Evolutionary conservation across 2,797 vertebrate species (phyloP), one percentile per base, ranked within the genome.

Genomic region (Oreortyx pictus): DNA sequence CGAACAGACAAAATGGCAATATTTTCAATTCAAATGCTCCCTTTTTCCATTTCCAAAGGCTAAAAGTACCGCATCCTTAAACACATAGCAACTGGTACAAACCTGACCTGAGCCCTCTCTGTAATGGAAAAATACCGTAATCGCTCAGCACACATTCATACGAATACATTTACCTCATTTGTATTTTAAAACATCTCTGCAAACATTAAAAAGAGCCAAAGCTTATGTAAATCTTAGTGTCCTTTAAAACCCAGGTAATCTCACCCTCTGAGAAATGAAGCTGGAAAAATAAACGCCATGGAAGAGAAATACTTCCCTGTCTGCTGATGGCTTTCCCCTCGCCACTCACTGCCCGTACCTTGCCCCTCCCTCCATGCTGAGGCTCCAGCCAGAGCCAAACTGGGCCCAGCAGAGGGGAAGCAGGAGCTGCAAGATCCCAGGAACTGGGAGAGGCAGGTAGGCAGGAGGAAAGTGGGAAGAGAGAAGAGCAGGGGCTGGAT

Each of bases 81-180:
- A 31, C 61, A 50, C 39, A 23, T 1, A 54, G 16, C 14, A 71
- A 71, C 2, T 61, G 46, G 35, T 2, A 75, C 14, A 35, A 85
- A 92, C 25, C 81, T 72, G 43, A 49, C 43, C 65, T 77, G 70
- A 87, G 75, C 41, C 75, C 33, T 18, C 10, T 47, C 17, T 6
- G 11, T 20, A 77, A 80, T 2, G 52, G n/a, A 82, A 54, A 71
- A 89, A 31, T 11, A 71, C 62, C 5, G 1, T 1, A 4, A 77
- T 16, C 41, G 9, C 31, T 65, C 31, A 49, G 18, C 27, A 44
- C 29, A 31, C n/a, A 13, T 50, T 75, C 54, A 75, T 71, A 83
- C 43, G 86, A 82, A 95, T 94, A 67, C 57, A 92, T 71, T 80
- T 82, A 60, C 52, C 68, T 92, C 46, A 23, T 33, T 41, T 14